Base-by-base conservation (phyloP, 1,140 invertebrate species). In the Pteromalus puparum region DNA sequence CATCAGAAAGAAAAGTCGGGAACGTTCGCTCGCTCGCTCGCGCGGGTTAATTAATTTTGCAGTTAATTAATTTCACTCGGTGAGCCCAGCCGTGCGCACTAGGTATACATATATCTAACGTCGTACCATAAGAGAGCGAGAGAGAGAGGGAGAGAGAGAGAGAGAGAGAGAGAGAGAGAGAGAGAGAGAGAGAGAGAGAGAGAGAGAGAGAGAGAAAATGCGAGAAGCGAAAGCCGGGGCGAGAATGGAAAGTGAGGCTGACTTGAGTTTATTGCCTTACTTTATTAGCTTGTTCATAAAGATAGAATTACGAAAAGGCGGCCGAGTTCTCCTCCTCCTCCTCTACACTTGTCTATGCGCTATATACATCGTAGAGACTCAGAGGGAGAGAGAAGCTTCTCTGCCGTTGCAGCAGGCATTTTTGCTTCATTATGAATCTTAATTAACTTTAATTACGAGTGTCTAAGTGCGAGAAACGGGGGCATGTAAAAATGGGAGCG, bases 211-310 rank as follows among this genome's bases (percentile, higher is more conserved):
- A 78, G 73, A 78, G 78, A 70, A 26, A 78, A 70, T 78, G 74
- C 34, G 34, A 24, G 30, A 34, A 21, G 73, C 28, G 26, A 34
- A 38, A 83, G 53, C 53, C 6, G 0, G 26, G 26, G 53, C 30
- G 21, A 61, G 34, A 75, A 82, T 68, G 81, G 30, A 84, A 84
- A 79, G 75, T 83, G 67, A 72, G 67, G 34, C 46, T 48, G 65
- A 65, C 28, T 79, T 74, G 30, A 79, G 82, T 84, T 79, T 84
- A 79, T 84, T 79, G 42, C 76, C 68, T 79, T 73, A 30, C 82
- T 84, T 84, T 84, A 84, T 83, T 84, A 79, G 68, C 18, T 73
- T 79, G 48, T 84, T 84, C 48, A 72, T 83, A 68, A 77, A 83
- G 42, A 79, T 83, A 73, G 48, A 83, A 79, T 30, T 78, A 84